Evolutionary conservation across 2,113 vertebrate species (phyloP), one percentile per base, ranked within the genome.

Genomic region (Albula goreensis): DNA sequence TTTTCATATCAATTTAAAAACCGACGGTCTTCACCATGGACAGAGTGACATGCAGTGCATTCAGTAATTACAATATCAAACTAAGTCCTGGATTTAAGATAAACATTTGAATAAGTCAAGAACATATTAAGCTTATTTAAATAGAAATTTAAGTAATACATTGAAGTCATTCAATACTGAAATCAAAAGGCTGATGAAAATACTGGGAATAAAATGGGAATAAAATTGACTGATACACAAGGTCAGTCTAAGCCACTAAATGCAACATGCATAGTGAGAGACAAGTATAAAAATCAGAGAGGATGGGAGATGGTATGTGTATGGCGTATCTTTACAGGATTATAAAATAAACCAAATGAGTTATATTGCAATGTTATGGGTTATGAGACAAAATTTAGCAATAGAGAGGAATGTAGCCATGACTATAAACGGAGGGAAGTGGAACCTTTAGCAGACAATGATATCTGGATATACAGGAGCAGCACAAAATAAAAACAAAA

Each of bases 1-100:
- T 49, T 66, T 50, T 49, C 10, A 41, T 22, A 50, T 85, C 6
- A 4, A 56, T 56, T 78, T 78, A 31, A 53, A 41, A 85, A 80
- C 11, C 78, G 56, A 52, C 85, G 25, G 48, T 85, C 56, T 60
- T 50, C 15, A 52, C 48, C 25, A 2, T 79, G 31, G 49, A 57
- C 48, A 66, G 85, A 50, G 15, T 51, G 57, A 85, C 53, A 80
- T 66, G 31, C 78, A 80, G n/a, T 81, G 48, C 48, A 51, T 15
- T 13, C 78, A 17, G 41, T 17, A 49, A 15, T 79, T 48, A 49
- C 78, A 79, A 79, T 17, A 50, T 49, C 78, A 79, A 49, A 11
- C 15, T 50, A 17, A 8, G 49, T 78, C 17, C 4, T 17, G 8
- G 19, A 49, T 19, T 25, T 9, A 74, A 31, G n/a, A 79, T 12